Evolutionary conservation across 2,888 invertebrate species (phyloP).

Genomic region (Apamea epomidion): DNA sequence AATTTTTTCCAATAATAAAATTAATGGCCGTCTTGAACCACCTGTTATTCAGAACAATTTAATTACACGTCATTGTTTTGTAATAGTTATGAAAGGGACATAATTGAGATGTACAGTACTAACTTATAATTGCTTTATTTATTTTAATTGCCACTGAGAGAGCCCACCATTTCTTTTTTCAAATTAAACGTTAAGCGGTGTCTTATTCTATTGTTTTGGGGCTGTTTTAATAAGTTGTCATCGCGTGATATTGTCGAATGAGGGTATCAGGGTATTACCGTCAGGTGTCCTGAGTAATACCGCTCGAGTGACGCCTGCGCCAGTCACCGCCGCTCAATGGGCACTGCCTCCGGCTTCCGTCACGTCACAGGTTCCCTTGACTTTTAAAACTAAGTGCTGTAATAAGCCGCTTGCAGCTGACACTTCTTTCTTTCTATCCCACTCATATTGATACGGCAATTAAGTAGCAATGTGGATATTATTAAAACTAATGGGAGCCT

Average conservation of each 20-base stretch:
- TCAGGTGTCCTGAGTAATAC: conserved; percentile 12
- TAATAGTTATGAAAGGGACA: conserved; percentile 65
- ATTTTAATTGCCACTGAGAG: conserved; percentile 63
- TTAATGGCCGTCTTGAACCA: conserved; percentile 47
- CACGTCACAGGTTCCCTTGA: conserved; percentile 2
- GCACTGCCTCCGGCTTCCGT: neutral
- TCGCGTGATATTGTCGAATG: conserved; percentile 36
- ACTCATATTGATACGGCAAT: conserved; percentile 14
- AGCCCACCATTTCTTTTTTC: conserved; percentile 10
- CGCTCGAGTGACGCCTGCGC: neutral
- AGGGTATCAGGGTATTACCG: conserved; percentile 1
- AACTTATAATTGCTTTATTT: conserved; percentile 74
- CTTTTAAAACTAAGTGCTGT: conserved; percentile 18
- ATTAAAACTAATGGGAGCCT: neutral
- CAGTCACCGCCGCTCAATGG: neutral
- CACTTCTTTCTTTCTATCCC: neutral
- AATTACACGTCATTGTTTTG: conserved; percentile 70
- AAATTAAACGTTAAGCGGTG: conserved; percentile 8
- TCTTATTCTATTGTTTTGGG: conserved; percentile 28
- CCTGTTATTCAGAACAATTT: conserved; percentile 69
- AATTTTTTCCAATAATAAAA: conserved; percentile 45
- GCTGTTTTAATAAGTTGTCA: conserved; percentile 25
- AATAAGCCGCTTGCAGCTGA: conserved; percentile 19
- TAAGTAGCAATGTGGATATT: neutral
- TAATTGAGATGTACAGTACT: conserved; percentile 73